Conservation (phyloP, 2,797 vertebrate genomes). For the Menidia menidia region DNA sequence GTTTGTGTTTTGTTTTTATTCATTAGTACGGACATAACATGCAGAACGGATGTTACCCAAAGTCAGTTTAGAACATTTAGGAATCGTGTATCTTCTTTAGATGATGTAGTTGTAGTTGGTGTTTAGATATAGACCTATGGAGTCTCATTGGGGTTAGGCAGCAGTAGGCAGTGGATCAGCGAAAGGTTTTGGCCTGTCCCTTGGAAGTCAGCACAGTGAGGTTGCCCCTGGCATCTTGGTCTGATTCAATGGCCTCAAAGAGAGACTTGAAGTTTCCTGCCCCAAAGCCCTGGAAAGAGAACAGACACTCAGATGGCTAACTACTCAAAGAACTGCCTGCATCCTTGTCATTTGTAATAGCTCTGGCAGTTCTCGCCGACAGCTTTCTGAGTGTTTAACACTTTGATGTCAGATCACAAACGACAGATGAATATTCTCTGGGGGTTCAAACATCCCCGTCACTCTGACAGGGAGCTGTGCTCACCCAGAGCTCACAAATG, state of each 20-base stretch:
- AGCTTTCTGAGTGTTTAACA: slow-evolving; percentile 16
- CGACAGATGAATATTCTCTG: slow-evolving; percentile 41
- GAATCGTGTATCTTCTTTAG: neutral
- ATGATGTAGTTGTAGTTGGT: slow-evolving; percentile 3
- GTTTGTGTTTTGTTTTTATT: neutral
- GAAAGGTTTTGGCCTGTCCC: slow-evolving; percentile 70
- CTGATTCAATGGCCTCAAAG: slow-evolving; percentile 89
- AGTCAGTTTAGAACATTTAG: no score
- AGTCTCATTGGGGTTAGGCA: slow-evolving; percentile 25
- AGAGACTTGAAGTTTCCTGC: slow-evolving; percentile 90
- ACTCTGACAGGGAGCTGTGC: slow-evolving; percentile 21
- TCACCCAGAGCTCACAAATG: slow-evolving; percentile 33
- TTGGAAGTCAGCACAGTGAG: slow-evolving; percentile 78
- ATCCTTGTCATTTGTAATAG: slow-evolving; percentile 62
- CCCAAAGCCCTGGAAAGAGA: slow-evolving; percentile 84
- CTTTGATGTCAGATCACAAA: slow-evolving; percentile 68
- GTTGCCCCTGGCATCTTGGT: slow-evolving; percentile 88
- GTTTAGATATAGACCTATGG: slow-evolving; percentile 10
- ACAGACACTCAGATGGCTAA: slow-evolving; percentile 67
- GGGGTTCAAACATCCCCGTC: slow-evolving; percentile 44
- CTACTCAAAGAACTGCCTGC: slow-evolving; percentile 62
- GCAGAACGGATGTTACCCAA: neutral
- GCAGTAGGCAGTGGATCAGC: slow-evolving; percentile 64
- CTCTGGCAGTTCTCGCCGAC: slow-evolving; percentile 56
- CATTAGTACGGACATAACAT: neutral